Base-by-base conservation (phyloP, 53 echinoderm and acorn worm genomes). In the Glandiceps talaboti region DNA sequence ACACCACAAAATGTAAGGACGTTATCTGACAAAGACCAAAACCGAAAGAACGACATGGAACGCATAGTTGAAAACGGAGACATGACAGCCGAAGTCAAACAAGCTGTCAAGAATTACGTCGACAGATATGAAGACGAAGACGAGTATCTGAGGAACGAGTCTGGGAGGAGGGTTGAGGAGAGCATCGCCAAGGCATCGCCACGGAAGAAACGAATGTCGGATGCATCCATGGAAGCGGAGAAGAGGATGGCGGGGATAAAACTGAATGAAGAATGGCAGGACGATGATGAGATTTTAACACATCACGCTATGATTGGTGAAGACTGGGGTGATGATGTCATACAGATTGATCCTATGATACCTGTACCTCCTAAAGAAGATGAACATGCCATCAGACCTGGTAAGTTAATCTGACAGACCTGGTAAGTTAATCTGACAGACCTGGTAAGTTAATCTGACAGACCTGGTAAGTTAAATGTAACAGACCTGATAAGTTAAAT, bases 241-340 rank as follows among this genome's bases (percentile, higher is more conserved):
- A 73, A 81, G 64, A 73, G 83, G 77, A 90, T 90, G 85, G 83
- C 87, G 73, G 93, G 87, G 26, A 86, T 92, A 6, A 73, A 79
- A 31, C 26, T 89, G 26, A 87, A 85, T 0, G 93, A 93, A 32
- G 93, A 88, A 75, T 93, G 93, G 93, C 93, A 93, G 72, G 93
- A 93, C 72, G 93, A 93, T 72, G 93, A 93, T 45, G 64, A 45
- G 6, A 45, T 45, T 20, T 12, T 45, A 20, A 45, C 6, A 45
- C 64, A 45, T 20, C 64, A 45, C 20, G 64, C 64, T 45, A 20
- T 12, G 6, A 45, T 45, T 20, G 64, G 64, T 6, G 64, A 45
- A 45, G 64, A 45, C 20, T 45, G 64, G 64, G 6, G 6, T 20
- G 20, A 45, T 45, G 64, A 45, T 45, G 64, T 45, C 64, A 45